phyloP scores from a whole-genome alignment of 2,797 vertebrate species.

The Sciurus vulgaris region DNA sequence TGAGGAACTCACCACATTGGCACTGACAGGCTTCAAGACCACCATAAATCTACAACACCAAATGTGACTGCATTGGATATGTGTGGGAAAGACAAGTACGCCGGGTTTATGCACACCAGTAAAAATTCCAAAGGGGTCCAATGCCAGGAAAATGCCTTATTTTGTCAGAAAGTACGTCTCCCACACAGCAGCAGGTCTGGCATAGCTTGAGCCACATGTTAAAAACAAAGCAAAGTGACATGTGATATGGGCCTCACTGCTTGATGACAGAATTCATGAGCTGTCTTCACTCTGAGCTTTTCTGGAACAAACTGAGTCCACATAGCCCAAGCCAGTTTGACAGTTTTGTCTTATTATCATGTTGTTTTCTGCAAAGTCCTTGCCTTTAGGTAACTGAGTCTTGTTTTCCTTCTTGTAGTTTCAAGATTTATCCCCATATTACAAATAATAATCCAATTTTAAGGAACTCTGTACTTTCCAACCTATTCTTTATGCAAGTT shows the following conservation, averaged over 20 bases:
- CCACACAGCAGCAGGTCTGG: conserved; percentile 82
- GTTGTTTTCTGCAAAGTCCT: conserved; percentile 54
- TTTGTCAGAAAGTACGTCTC: conserved; percentile 83
- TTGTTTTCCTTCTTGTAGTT: conserved; percentile 32
- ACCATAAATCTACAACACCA: conserved; percentile 57
- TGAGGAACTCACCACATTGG: neutral
- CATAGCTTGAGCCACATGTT: conserved; percentile 78
- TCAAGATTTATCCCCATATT: conserved; percentile 40
- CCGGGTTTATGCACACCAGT: conserved; percentile 64
- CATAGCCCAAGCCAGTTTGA: conserved; percentile 34
- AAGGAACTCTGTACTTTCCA: conserved; percentile 35
- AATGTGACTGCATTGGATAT: conserved; percentile 55
- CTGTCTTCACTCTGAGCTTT: conserved; percentile 77
- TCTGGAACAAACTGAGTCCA: conserved; percentile 70
- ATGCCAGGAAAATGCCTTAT: conserved; percentile 81
- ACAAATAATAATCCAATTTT: conserved; percentile 45
- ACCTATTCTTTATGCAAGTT: neutral
- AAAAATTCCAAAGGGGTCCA: conserved; percentile 72
- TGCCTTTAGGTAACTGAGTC: conserved; percentile 52
- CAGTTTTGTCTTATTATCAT: neutral
- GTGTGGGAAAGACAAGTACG: conserved; percentile 64
- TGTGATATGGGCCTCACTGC: conserved; percentile 61
- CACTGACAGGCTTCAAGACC: conserved; percentile 48
- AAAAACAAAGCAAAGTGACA: conserved; percentile 80
- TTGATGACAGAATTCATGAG: conserved; percentile 81